phyloP scores from a whole-genome alignment of 2,797 vertebrate species.

The Pseudochirops cupreus region DNA sequence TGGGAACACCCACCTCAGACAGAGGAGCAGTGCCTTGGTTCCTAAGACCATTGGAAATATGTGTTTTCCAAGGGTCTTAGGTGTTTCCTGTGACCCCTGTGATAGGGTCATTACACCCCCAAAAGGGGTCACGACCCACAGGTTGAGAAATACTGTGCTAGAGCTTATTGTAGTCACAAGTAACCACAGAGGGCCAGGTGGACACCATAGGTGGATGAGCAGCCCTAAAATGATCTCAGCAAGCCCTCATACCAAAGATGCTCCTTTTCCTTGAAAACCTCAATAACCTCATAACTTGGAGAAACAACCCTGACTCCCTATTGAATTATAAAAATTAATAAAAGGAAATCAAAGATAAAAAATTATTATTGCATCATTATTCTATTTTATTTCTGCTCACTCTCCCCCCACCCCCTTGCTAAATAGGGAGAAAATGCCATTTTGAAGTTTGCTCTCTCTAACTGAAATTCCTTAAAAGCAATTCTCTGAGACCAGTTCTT shows the following conservation, averaged over 20 bases:
- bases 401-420: no score
- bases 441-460: background rate
- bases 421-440: no score
- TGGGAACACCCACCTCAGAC: no score
- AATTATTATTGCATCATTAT: background rate
- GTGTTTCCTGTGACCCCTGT: no score
- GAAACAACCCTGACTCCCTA: background rate
- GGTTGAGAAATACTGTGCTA: no score
- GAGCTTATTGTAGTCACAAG: no score
- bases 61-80: no score
- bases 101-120: no score
- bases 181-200: background rate
- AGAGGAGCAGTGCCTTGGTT: no score
- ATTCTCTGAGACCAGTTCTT: background rate
- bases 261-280: background rate
- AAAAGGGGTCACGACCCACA: no score
- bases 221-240: background rate
- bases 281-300: background rate
- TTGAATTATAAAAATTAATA: background rate
- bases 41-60: no score
- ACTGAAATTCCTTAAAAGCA: background rate
- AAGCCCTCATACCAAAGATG: background rate
- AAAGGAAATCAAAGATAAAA: background rate
- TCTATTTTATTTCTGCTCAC: background rate
- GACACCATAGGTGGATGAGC: background rate